Evolutionary conservation across 2,888 invertebrate species (phyloP).

Genomic region (Hypercompe scribonia): DNA sequence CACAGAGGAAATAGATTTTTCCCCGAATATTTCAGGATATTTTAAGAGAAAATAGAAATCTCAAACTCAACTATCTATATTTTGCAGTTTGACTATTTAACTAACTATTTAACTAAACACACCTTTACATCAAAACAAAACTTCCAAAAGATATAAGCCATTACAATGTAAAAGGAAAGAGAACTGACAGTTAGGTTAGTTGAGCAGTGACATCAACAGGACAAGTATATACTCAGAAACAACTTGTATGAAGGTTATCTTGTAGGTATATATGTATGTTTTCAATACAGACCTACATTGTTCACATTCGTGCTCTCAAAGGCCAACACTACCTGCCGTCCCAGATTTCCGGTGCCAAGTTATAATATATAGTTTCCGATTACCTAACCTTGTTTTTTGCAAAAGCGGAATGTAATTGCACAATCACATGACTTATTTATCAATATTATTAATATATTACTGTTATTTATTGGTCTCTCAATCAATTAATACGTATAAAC

Average conservation of each 20-base stretch:
- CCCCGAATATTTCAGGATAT: not conserved
- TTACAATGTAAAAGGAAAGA: not conserved
- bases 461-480: not conserved
- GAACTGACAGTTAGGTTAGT: slow-evolving; percentile 8
- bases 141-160: not conserved
- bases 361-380: slow-evolving; percentile 40
- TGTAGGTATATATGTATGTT: slow-evolving; percentile 18
- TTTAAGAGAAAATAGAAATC: not conserved
- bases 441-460: slow-evolving; percentile 1
- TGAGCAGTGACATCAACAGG: slow-evolving; percentile 43
- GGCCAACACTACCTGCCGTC: slow-evolving; percentile 30
- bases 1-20: not conserved
- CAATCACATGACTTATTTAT: not conserved
- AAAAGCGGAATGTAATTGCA: slow-evolving; percentile 30
- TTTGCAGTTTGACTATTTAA: not conserved
- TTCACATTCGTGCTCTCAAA: slow-evolving; percentile 30
- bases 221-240: slow-evolving; percentile 32
- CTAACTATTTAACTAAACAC: too few relatives aligned
- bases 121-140: not conserved
- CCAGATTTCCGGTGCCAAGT: slow-evolving; percentile 42
- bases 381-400: slow-evolving; percentile 44
- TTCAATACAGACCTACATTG: slow-evolving; percentile 12
- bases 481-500: not conserved
- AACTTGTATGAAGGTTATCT: slow-evolving; percentile 39
- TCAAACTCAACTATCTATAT: not conserved